Evolutionary conservation across 2,888 invertebrate species (phyloP).

Genomic region (Rhagonycha lutea): DNA sequence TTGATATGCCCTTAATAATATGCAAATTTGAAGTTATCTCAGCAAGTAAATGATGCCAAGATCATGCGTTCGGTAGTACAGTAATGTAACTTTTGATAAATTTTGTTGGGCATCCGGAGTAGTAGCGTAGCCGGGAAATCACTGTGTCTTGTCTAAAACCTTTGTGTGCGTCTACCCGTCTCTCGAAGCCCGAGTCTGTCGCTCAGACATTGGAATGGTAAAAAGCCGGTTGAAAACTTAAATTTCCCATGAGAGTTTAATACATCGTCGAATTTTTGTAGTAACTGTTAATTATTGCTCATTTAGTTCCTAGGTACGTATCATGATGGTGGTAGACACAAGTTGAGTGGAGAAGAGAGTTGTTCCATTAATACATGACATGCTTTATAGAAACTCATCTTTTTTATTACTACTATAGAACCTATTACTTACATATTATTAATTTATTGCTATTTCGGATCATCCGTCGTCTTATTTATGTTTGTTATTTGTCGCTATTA

Average conservation of each 20-base stretch:
- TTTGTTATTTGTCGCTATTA: slow-evolving; percentile 27
- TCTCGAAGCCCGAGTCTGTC: slow-evolving; percentile 55
- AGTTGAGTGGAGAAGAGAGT: slow-evolving; percentile 52
- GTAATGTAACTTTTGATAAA: neutral
- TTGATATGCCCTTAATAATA: slow-evolving; percentile 15
- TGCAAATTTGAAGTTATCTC: neutral
- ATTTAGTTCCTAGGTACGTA: slow-evolving; percentile 53
- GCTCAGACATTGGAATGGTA: slow-evolving; percentile 39
- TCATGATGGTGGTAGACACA: slow-evolving; percentile 56
- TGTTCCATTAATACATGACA: slow-evolving; percentile 22
- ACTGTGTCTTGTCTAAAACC: slow-evolving; percentile 90
- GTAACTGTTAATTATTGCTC: slow-evolving; percentile 34
- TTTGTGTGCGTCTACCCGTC: slow-evolving; percentile 83
- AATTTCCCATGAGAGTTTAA: slow-evolving; percentile 21
- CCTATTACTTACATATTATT: too few relatives aligned
- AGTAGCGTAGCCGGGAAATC: slow-evolving; percentile 59
- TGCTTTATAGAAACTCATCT: slow-evolving; percentile 39
- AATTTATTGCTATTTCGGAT: slow-evolving; percentile 31
- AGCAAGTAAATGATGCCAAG: neutral
- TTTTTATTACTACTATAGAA: slow-evolving; percentile 15
- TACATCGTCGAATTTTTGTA: slow-evolving; percentile 23
- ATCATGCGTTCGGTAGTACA: neutral
- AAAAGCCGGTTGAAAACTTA: slow-evolving; percentile 21
- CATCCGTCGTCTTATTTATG: slow-evolving; percentile 36
- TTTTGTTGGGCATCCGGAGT: slow-evolving; percentile 27